These are phyloP conservation scores for Scaptomyza pallida DNA, from an alignment of 1,140 invertebrate species.

Conservation along the genomic window DNA sequence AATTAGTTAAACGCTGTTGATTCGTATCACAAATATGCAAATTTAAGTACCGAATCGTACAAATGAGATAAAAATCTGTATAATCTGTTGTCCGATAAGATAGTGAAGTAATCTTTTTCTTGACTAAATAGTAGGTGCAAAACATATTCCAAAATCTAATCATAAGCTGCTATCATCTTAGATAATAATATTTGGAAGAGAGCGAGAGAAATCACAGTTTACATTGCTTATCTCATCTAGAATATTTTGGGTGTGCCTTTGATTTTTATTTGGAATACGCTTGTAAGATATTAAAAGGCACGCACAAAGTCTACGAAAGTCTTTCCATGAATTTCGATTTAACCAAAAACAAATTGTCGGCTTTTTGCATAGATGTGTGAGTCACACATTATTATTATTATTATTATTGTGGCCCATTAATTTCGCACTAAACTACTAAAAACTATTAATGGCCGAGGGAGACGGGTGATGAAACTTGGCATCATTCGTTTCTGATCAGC, in stretches of 20 bases:
- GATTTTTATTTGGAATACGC: too few relatives aligned
- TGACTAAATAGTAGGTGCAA: not conserved
- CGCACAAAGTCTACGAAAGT: too few relatives aligned
- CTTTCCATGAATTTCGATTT: too few relatives aligned
- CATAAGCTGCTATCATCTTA: not conserved
- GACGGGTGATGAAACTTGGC: constrained; percentile 10
- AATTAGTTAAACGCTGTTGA: constrained; percentile 64
- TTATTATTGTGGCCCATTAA: constrained; percentile 65
- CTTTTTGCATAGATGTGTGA: constrained; percentile 68
- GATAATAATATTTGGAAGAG: not conserved
- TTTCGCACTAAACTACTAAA: constrained; percentile 78
- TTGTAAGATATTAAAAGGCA: not conserved
- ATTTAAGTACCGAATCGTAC: too few relatives aligned
- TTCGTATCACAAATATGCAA: too few relatives aligned
- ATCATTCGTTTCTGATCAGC: constrained; percentile 60
- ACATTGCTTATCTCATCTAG: not conserved
- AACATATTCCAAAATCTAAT: not conserved
- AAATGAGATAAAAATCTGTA: too few relatives aligned
- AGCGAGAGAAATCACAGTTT: too few relatives aligned
- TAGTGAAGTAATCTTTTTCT: too few relatives aligned
- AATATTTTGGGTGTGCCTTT: not conserved
- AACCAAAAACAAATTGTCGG: constrained; percentile 1
- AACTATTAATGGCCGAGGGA: constrained; percentile 57
- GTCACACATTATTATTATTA: too few relatives aligned
- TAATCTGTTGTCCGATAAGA: too few relatives aligned